phyloP scores from a whole-genome alignment of 2,888 invertebrate species.

The Standfussiana lucernea region DNA sequence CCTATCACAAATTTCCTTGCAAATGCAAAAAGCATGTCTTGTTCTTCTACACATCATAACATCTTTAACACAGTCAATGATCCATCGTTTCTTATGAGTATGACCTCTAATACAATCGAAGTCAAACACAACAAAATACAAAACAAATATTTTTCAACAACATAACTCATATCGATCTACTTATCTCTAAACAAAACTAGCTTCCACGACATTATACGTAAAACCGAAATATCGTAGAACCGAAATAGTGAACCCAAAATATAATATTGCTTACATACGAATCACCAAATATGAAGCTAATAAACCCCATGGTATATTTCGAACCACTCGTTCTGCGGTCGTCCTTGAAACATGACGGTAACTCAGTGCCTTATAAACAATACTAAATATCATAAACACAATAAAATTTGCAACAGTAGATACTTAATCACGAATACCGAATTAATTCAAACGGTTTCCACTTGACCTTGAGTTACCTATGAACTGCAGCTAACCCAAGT shows the following conservation, averaged over 20 bases:
- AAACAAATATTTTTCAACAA: background rate
- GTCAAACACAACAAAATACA: background rate
- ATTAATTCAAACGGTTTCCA: conserved; percentile 66
- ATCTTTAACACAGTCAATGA: background rate
- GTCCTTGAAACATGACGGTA: conserved; percentile 58
- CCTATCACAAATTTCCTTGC: background rate
- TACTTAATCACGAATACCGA: conserved; percentile 67
- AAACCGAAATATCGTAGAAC: conserved; percentile 13
- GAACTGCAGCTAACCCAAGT: conserved; percentile 51
- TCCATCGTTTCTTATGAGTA: background rate
- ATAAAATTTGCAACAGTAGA: conserved; percentile 63
- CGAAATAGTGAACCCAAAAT: conserved; percentile 47
- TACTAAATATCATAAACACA: conserved; percentile 65
- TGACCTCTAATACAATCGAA: background rate
- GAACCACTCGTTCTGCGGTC: conserved; percentile 31
- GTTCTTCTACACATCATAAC: background rate
- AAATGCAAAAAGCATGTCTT: background rate
- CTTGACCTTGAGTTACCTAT: conserved; percentile 64
- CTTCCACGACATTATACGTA: conserved; percentile 47
- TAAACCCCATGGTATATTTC: conserved; percentile 54
- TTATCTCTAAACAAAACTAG: conserved; percentile 25
- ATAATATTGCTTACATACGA: conserved; percentile 59
- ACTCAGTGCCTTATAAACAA: conserved; percentile 57
- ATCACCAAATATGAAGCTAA: conserved; percentile 52
- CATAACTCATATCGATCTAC: background rate